A percentile compares a stretch with the other conserved stretches of the same genome.
These are phyloP conservation scores for Hiodon alosoides DNA, from an alignment of 2,113 vertebrate genomes.

Conservation along the genomic window DNA sequence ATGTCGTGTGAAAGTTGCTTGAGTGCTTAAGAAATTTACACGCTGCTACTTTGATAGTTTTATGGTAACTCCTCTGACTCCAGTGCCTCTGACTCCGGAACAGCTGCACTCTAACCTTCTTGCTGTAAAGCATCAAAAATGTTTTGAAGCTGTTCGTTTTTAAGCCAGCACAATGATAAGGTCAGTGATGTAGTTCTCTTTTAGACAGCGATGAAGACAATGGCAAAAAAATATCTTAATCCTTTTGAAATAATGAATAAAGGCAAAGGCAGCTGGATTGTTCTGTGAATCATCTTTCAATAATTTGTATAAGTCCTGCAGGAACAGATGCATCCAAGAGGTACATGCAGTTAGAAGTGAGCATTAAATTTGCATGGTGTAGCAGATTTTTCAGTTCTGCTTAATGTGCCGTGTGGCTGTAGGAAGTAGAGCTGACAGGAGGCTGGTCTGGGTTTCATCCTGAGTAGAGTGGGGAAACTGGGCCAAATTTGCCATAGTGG, in stretches of 20 bases:
- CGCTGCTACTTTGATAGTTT: slow-evolving; percentile 39
- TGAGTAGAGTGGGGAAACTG: not conserved
- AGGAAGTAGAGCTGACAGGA: not conserved
- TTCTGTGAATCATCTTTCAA: not conserved
- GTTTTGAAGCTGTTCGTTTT: not conserved
- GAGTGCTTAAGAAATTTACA: slow-evolving; percentile 26
- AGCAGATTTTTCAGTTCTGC: not conserved
- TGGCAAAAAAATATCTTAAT: slow-evolving; percentile 1
- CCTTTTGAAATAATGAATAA: slow-evolving; percentile 1
- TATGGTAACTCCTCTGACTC: slow-evolving; percentile 31
- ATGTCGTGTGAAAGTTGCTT: slow-evolving; percentile 11
- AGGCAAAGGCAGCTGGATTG: not conserved
- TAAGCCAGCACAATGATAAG: not conserved
- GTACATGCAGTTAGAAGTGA: not conserved
- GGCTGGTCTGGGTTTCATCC: slow-evolving; percentile 3
- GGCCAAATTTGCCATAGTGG: not conserved
- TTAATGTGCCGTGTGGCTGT: not conserved
- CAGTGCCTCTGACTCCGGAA: slow-evolving; percentile 43
- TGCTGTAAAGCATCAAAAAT: not conserved
- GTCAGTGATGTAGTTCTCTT: slow-evolving; percentile 4
- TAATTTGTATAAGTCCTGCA: not conserved
- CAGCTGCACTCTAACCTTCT: slow-evolving; percentile 33
- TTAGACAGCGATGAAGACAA: not conserved
- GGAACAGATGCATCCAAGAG: not conserved
- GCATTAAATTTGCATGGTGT: not conserved